phyloP scores from a whole-genome alignment of 2,113 vertebrate genomes.

The Alligator sinensis region DNA sequence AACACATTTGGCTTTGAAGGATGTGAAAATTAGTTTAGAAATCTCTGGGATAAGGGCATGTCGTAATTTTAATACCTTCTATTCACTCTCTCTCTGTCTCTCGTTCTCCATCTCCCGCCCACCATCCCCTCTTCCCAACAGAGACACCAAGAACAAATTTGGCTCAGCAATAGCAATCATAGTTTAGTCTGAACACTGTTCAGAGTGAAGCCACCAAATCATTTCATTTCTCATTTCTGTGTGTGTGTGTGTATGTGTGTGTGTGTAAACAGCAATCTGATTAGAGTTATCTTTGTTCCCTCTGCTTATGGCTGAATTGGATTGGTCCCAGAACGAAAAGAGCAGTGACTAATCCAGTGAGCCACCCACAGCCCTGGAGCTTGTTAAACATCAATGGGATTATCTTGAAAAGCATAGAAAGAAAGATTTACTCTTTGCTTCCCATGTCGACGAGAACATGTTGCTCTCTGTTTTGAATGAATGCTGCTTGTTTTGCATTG shows the following conservation, averaged over 20 bases:
- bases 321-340: constrained; percentile 3
- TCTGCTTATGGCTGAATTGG: neutral
- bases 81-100: neutral
- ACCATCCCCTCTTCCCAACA: no score
- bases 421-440: neutral
- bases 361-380: neutral
- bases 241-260: accelerated
- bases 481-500: neutral
- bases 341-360: neutral
- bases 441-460: neutral
- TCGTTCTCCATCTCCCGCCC: neutral
- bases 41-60: neutral
- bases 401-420: constrained; percentile 15
- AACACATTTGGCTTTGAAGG: constrained; percentile 35
- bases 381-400: constrained; percentile 32
- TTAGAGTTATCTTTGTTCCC: neutral
- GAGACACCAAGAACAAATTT: accelerated
- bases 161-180: neutral
- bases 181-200: neutral
- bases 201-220: neutral
- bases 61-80: neutral
- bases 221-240: neutral
- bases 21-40: constrained; percentile 48
- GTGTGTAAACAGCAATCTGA: neutral
- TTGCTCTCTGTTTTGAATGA: neutral